Evolutionary conservation across 1,140 invertebrate species (phyloP).

Genomic region (Sarcophaga peregrina): DNA sequence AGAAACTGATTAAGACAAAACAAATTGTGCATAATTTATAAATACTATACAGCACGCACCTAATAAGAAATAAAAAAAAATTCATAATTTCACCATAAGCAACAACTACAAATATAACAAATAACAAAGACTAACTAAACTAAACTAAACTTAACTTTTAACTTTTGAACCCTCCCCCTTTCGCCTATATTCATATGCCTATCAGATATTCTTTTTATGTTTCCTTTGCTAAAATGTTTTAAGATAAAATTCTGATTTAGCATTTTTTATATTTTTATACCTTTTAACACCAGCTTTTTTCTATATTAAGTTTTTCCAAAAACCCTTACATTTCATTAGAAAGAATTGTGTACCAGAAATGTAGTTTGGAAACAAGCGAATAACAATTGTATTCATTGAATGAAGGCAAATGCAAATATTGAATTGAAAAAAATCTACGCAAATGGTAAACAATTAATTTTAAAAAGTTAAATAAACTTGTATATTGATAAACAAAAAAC

Average conservation of each 20-base stretch:
- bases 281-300: not conserved
- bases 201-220: not conserved
- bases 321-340: not conserved
- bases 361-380: not conserved
- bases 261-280: not conserved
- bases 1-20: not conserved
- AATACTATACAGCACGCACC: not conserved
- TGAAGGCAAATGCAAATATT: not conserved
- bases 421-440: not conserved
- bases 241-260: not conserved
- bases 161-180: not conserved
- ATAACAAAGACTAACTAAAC: too few species aligned
- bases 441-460: not conserved
- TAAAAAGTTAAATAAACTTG: not conserved
- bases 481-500: not conserved
- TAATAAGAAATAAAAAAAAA: not conserved
- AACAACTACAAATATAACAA: not conserved
- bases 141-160: too few species aligned
- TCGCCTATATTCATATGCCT: too few species aligned
- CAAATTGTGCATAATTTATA: not conserved
- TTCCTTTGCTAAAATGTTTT: conserved; percentile 13
- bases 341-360: not conserved
- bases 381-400: too few species aligned
- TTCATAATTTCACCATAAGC: not conserved
- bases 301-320: not conserved